Percentiles rank a stretch among this genome's conserved stretches.
phyloP scores from a whole-genome alignment of 2,888 invertebrate species.

The Hydropsyche betteni region DNA sequence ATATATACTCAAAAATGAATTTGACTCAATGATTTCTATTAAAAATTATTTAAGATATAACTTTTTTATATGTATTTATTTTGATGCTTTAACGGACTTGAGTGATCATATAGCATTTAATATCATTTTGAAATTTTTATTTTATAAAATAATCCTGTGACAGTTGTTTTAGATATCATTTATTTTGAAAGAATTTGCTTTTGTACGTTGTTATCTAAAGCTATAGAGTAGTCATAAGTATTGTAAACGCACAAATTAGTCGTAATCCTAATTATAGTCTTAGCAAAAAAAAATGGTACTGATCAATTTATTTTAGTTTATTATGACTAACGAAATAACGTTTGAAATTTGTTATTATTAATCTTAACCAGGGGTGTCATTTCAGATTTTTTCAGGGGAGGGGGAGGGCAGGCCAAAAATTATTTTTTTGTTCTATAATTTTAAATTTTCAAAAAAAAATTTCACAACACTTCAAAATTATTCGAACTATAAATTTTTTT shows the following conservation, averaged over 20 bases:
- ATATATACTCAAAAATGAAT: background rate
- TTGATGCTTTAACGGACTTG: background rate
- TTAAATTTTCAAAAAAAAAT: no score
- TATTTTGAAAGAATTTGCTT: background rate
- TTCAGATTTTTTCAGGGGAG: no score
- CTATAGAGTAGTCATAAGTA: slow-evolving; percentile 9
- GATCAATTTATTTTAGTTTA: no score
- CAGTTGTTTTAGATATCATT: background rate
- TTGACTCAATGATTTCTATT: background rate
- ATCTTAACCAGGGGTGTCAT: no score
- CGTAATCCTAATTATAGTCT: slow-evolving; percentile 7
- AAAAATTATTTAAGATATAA: background rate
- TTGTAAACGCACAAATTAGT: slow-evolving; percentile 39
- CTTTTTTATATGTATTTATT: background rate
- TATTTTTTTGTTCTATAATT: no score
- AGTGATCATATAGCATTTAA: slow-evolving; percentile 28
- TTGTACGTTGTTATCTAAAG: background rate
- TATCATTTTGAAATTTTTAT: background rate
- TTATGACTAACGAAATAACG: no score
- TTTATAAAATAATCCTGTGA: background rate
- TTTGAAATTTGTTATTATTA: no score
- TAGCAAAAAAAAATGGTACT: no score
- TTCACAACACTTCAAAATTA: no score
- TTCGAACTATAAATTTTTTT: no score
- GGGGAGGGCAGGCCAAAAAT: no score